These are phyloP conservation scores for Megaustenia siamemsis DNA, from an alignment of 2,888 invertebrate species.

Conservation along the genomic window DNA sequence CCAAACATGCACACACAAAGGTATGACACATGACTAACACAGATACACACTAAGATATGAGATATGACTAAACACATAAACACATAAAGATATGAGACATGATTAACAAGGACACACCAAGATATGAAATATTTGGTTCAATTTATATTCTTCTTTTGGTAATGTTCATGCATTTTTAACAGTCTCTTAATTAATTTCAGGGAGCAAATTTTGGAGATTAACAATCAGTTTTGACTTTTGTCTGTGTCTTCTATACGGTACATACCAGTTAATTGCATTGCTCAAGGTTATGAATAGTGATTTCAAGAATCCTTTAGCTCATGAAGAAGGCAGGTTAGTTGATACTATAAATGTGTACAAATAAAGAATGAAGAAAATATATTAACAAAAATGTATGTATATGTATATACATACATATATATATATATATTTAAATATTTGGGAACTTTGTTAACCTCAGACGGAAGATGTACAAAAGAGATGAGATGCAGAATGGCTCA, in stretches of 20 bases:
- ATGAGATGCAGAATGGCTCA: no score
- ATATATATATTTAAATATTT: no score
- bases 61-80: no score
- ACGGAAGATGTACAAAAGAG: no score
- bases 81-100: no score
- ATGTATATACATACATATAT: no score
- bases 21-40: no score
- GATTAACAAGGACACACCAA: no score
- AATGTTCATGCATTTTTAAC: background rate
- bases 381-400: no score
- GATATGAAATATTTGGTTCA: background rate
- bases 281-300: conserved; percentile 61
- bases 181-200: conserved; percentile 2
- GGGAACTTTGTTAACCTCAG: no score
- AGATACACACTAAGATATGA: no score
- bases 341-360: background rate
- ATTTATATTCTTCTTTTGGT: background rate
- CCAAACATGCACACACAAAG: no score
- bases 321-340: conserved; percentile 63
- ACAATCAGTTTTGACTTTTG: conserved; percentile 36
- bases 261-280: conserved; percentile 65
- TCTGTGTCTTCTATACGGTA: conserved; percentile 65
- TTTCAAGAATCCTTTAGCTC: conserved; percentile 68
- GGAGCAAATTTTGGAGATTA: background rate
- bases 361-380: background rate